Conservation (phyloP, 2,113 vertebrate species). For the Hystrix cristata region DNA sequence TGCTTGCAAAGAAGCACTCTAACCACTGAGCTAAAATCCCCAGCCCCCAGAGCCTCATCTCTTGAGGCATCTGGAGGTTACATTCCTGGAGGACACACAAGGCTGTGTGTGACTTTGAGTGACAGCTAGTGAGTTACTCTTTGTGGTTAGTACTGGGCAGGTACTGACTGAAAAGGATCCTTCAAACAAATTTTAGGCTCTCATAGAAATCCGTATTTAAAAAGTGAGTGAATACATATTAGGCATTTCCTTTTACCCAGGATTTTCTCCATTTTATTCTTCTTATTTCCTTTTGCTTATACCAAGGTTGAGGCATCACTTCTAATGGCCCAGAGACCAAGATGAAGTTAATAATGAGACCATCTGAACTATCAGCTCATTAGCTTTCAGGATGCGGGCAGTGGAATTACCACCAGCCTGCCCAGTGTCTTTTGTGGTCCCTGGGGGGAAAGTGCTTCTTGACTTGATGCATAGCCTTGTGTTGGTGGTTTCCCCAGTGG, state of each 20-base stretch:
- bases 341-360: background rate
- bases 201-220: slow-evolving; percentile 48
- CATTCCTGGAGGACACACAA: background rate
- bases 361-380: background rate
- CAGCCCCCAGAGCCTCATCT: background rate
- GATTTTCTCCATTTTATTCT: background rate
- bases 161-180: background rate
- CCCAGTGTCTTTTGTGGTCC: background rate
- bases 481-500: background rate
- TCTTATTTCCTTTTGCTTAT: slow-evolving; percentile 46
- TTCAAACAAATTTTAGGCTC: slow-evolving; percentile 53
- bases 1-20: background rate
- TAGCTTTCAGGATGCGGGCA: slow-evolving; percentile 19
- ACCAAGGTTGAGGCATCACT: background rate
- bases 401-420: background rate
- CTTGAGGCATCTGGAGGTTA: background rate
- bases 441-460: background rate
- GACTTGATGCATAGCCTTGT: background rate
- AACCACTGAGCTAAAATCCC: too few species aligned
- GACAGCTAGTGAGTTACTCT: background rate
- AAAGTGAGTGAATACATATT: background rate
- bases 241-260: background rate
- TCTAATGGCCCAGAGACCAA: slow-evolving; percentile 9
- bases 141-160: background rate
- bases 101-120: background rate